Base-by-base conservation (phyloP, 37 sponge, comb jelly and placozoan genomes). In the Chondrosia reniformis region DNA sequence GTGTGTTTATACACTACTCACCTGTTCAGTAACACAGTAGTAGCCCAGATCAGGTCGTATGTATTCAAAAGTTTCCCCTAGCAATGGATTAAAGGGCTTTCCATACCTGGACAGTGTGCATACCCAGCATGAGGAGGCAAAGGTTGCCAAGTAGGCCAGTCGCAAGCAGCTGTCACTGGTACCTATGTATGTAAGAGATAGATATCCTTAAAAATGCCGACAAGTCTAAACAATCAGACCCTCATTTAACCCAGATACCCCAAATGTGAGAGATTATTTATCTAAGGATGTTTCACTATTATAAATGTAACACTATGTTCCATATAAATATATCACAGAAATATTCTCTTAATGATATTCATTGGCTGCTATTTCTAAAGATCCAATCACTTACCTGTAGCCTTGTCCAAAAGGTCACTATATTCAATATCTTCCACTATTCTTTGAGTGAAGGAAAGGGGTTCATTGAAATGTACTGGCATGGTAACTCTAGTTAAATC, bases 11-110 rank as follows among this genome's bases (percentile, higher is more conserved):
- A n/a, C n/a, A n/a, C n/a, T 24, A 33, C 74, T 33, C 4, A 88
- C 89, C 84, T 95, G 95, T 44, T 95, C 95, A 25, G 79, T 39
- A 27, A 95, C 46, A 12, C 75, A 64, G 45, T 83, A 81, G 55
- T 83, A 85, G 19, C 80, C 85, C 24, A 82, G 49, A 21, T 84
- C 84, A 45, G 82, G 76, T 37, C 88, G 49, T 38, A 95, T 77
- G 46, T 81, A 28, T 36, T 97, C 98, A 66, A 83, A 97, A 0
- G 98, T 97, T 80, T 97, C 98, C 3, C 94, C 98, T 21, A 97
- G 79, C 25, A 97, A 74, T 32, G 98, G 98, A 71, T 97, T 97
- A 79, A 97, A 97, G 13, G 98, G 98, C 58, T 97, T 97, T 33
- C 92, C 85, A 72, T 89, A 80, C 64, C 96, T 91, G 75, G 19